Evolutionary conservation across 2,888 invertebrate species (phyloP).

Genomic region (Podabrus alpinus): DNA sequence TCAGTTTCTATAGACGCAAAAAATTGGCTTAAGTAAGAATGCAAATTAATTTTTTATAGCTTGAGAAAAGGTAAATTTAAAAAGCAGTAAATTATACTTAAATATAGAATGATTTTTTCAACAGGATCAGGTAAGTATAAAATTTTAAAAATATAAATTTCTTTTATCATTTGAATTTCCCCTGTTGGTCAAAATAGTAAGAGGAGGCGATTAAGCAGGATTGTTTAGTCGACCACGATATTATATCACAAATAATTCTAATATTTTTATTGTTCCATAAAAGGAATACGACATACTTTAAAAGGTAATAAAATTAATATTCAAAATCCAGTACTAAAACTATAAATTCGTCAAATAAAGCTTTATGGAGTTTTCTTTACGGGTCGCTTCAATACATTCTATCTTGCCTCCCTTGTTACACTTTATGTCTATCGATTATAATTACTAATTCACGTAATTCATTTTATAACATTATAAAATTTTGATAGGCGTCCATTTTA

Average conservation of each 20-base stretch:
- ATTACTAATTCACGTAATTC: neutral
- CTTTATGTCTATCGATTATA: conserved; percentile 2
- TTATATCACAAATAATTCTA: neutral
- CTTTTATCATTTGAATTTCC: neutral
- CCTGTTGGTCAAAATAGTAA: neutral
- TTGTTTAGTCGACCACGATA: neutral
- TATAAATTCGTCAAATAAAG: conserved; percentile 40
- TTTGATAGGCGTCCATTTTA: neutral
- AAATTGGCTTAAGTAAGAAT: neutral
- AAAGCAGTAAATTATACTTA: neutral
- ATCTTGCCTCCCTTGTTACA: conserved; percentile 22
- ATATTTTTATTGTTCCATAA: conserved; percentile 49
- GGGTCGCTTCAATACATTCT: conserved; percentile 12
- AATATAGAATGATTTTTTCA: neutral
- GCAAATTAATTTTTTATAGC: neutral
- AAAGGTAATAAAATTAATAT: conserved; percentile 50
- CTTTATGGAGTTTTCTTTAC: conserved; percentile 35
- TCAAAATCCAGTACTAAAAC: conserved; percentile 45
- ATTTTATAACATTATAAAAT: neutral
- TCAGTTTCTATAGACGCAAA: neutral
- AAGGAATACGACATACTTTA: conserved; percentile 49
- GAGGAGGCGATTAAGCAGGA: neutral
- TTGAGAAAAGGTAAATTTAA: neutral
- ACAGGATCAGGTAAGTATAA: neutral
- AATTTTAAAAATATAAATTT: neutral